These are phyloP conservation scores for Abramis brama DNA, from an alignment of 2,113 vertebrate species.

Conservation along the genomic window DNA sequence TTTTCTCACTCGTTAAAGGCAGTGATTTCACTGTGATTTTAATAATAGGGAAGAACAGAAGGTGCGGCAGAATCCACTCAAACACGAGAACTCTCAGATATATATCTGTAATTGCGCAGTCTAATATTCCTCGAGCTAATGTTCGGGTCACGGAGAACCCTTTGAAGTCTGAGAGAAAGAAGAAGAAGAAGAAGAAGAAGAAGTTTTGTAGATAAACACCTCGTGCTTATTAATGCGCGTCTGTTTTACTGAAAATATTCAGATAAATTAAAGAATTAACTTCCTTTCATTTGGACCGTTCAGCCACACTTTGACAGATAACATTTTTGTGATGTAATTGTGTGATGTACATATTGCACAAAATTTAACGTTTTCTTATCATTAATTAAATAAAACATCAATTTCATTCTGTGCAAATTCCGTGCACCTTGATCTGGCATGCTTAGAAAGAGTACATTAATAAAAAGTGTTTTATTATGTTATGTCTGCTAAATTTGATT, in stretches of 20 bases:
- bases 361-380: too few species aligned
- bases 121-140: slow-evolving; percentile 73
- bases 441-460: too few species aligned
- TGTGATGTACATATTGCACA: neutral
- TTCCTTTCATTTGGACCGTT: slow-evolving; percentile 55
- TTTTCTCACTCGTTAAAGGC: slow-evolving; percentile 18
- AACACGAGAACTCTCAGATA: slow-evolving; percentile 75
- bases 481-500: neutral
- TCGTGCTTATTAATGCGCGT: slow-evolving; percentile 68
- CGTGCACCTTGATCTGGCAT: neutral
- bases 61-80: slow-evolving; percentile 72
- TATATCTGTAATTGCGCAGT: slow-evolving; percentile 74
- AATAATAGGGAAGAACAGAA: slow-evolving; percentile 61
- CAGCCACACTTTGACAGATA: neutral
- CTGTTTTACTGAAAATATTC: slow-evolving; percentile 55
- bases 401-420: neutral
- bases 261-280: slow-evolving; percentile 67
- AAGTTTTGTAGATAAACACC: slow-evolving; percentile 75
- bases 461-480: neutral
- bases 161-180: slow-evolving; percentile 75
- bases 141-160: slow-evolving; percentile 65
- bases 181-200: slow-evolving; percentile 58
- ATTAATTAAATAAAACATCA: neutral
- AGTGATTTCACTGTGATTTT: neutral
- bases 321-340: neutral